Percentiles rank a stretch among this genome's conserved stretches.
phyloP scores from a whole-genome alignment of 2,797 vertebrate genomes.

The Yasuhikotakia modesta region DNA sequence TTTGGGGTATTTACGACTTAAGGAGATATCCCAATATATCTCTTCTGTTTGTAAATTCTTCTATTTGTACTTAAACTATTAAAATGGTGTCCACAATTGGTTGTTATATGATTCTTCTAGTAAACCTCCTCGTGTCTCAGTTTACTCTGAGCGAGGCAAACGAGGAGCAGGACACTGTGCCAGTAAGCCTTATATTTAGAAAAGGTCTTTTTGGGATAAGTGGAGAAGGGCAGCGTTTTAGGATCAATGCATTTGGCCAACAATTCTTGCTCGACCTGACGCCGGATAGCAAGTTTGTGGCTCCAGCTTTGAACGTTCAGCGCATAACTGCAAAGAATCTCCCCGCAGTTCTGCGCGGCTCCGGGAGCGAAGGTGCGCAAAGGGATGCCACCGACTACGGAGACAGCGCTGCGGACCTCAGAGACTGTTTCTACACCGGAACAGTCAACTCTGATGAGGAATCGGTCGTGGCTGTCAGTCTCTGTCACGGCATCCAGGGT shows the following conservation, averaged over 20 bases:
- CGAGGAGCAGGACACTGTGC: slow-evolving; percentile 76
- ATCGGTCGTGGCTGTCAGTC: slow-evolving; percentile 85
- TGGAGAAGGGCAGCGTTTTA: slow-evolving; percentile 74
- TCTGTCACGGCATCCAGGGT: slow-evolving; percentile 86
- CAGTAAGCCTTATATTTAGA: slow-evolving; percentile 69
- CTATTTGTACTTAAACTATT: not conserved
- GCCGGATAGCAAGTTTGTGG: slow-evolving; percentile 84
- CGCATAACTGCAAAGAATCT: slow-evolving; percentile 69
- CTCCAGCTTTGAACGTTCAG: slow-evolving; percentile 81
- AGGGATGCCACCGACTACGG: slow-evolving; percentile 56
- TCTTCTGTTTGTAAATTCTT: not conserved
- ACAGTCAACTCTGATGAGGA: slow-evolving; percentile 76
- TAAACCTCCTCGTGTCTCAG: slow-evolving; percentile 63
- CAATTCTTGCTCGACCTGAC: slow-evolving; percentile 79
- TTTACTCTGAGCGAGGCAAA: slow-evolving; percentile 60
- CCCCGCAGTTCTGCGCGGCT: slow-evolving; percentile 55
- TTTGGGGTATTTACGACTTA: slow-evolving; percentile 11
- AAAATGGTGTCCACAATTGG: slow-evolving; percentile 61
- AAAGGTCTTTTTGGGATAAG: slow-evolving; percentile 66
- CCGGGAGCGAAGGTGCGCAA: slow-evolving; percentile 41
- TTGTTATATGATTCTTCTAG: slow-evolving; percentile 55
- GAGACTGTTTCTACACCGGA: slow-evolving; percentile 86
- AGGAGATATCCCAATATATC: not conserved
- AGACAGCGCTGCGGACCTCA: slow-evolving; percentile 64
- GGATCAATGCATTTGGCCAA: slow-evolving; percentile 80